phyloP scores from a whole-genome alignment of 2,113 vertebrate species.

The Ophiodon elongatus region DNA sequence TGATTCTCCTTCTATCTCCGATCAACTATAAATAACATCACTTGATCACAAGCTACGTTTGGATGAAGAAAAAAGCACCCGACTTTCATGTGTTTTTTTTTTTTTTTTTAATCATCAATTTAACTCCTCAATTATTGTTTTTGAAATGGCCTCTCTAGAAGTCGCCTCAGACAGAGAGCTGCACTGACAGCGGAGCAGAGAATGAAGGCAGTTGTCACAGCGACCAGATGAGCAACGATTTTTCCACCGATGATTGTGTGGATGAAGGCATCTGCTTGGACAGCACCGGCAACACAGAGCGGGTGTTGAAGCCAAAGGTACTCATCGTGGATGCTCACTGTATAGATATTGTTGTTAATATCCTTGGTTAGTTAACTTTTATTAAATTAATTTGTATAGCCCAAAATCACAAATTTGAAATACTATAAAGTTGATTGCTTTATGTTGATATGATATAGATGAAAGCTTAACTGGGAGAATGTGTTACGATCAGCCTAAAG shows the following conservation, averaged over 20 bases:
- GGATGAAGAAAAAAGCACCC: background rate
- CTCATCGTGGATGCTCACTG: background rate
- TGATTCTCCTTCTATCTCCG: background rate
- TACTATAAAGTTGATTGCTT: background rate
- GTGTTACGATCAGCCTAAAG: background rate
- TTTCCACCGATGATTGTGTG: slow-evolving; percentile 96
- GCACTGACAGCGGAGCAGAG: slow-evolving; percentile 98
- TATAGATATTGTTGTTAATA: background rate
- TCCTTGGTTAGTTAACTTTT: background rate
- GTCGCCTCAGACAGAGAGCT: slow-evolving; percentile 98
- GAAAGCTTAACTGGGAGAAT: background rate
- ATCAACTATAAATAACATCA: background rate
- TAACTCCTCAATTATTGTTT: background rate
- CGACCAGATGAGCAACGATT: slow-evolving; percentile 99
- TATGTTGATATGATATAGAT: background rate
- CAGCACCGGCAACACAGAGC: slow-evolving; percentile 90
- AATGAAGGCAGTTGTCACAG: slow-evolving; percentile 99
- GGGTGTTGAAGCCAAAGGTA: slow-evolving; percentile 94
- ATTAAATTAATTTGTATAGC: background rate
- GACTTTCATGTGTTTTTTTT: background rate
- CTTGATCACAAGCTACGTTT: background rate
- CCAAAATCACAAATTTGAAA: background rate
- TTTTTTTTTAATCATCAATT: background rate
- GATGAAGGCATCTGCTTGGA: slow-evolving; percentile 99
- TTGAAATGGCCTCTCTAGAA: slow-evolving; percentile 85